phyloP scores from a whole-genome alignment of 2,888 invertebrate species.

The Protonemura montana region DNA sequence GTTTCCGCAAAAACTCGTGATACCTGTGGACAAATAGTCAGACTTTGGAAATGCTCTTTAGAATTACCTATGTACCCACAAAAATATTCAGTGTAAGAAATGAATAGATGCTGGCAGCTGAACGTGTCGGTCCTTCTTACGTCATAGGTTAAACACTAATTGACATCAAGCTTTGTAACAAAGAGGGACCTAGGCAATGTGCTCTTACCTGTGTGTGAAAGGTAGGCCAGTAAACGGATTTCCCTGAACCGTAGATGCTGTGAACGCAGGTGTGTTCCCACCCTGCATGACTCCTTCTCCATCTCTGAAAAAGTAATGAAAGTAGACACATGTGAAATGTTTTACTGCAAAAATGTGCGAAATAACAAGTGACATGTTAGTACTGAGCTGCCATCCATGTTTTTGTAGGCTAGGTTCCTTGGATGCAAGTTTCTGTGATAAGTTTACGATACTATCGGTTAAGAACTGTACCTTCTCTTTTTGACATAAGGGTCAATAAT shows the following conservation, averaged over 20 bases:
- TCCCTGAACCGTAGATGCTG: constrained; percentile 55
- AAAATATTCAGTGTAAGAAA: too few species aligned
- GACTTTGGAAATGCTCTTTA: constrained; percentile 33
- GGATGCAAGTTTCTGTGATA: neutral
- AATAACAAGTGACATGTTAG: neutral
- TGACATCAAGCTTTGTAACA: neutral
- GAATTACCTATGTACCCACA: neutral
- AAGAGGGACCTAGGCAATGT: neutral
- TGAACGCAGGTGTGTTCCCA: neutral
- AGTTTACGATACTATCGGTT: neutral
- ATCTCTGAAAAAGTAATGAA: constrained; percentile 41
- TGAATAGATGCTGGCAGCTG: neutral
- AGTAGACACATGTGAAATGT: too few species aligned
- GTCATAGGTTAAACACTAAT: neutral
- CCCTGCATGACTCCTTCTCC: constrained; percentile 41
- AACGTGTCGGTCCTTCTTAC: neutral
- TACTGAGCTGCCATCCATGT: neutral
- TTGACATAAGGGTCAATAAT: constrained; percentile 84
- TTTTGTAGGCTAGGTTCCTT: neutral
- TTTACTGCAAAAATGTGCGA: too few species aligned
- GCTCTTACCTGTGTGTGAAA: constrained; percentile 75
- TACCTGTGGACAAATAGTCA: constrained; percentile 61
- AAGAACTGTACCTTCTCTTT: constrained; percentile 71
- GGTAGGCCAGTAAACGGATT: constrained; percentile 85
- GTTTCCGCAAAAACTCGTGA: constrained; percentile 86